Percentiles rank a stretch among this genome's conserved stretches.
Conservation (phyloP, 1,140 invertebrate species). For the Medauroidea extradentata region DNA sequence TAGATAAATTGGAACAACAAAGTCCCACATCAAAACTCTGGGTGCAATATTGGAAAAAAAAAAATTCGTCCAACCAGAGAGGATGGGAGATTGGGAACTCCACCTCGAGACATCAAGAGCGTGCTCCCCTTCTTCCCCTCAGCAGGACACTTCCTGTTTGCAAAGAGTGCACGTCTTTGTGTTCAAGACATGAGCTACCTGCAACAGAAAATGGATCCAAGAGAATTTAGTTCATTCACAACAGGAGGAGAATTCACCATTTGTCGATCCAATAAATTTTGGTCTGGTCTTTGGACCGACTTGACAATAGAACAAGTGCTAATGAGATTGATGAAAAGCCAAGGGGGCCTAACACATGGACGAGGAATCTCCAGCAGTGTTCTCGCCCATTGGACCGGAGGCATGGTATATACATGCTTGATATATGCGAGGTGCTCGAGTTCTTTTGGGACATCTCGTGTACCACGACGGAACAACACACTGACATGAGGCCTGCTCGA, state of each 20-base stretch:
- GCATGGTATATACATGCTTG: no score
- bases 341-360: constrained; percentile 10
- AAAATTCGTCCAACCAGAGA: no score
- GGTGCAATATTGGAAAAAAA: no score
- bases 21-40: no score
- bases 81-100: no score
- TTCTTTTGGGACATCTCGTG: background rate
- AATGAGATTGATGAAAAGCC: constrained; percentile 35
- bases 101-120: no score
- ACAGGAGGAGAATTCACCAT: constrained; percentile 32
- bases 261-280: constrained; percentile 37
- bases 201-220: constrained; percentile 21
- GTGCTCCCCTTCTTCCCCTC: no score
- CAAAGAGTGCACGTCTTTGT: constrained; percentile 27
- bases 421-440: background rate
- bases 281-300: constrained; percentile 40
- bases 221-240: constrained; percentile 33
- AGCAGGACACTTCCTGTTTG: no score
- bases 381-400: background rate
- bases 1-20: no score
- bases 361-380: background rate
- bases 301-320: constrained; percentile 39
- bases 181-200: constrained; percentile 32
- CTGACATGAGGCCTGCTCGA: background rate
- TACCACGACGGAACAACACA: background rate